Base-by-base conservation (phyloP, 2,113 vertebrate species). In the Nyctibius bracteatus region DNA sequence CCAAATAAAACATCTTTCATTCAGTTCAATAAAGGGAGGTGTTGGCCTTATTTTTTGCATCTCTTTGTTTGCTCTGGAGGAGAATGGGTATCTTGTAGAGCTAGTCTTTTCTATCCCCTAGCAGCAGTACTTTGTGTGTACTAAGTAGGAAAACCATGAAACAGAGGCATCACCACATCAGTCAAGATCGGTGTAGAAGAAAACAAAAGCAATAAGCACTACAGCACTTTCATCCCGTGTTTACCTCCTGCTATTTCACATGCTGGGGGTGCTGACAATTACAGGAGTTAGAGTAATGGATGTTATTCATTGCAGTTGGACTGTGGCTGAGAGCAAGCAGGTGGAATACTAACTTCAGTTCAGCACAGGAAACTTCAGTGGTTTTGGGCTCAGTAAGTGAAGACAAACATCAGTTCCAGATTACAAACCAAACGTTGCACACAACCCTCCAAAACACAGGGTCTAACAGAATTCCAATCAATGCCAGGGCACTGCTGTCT, bases 391-490 rank as follows among this genome's bases (percentile, higher is more conserved):
- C 16, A 20, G 19, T 47, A 65, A 6, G 6, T 43, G 43, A 94
- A 61, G 51, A 51, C 21, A 92, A 79, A 41, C 1, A 4, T 20
- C 0, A 0, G 15, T 63, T 92, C 11, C 44, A 68, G 31, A 61
- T 70, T 86, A 68, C 81, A 92, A 85, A 65, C 8, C 2, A 41
- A 46, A 39, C 6, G 9, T 84, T 3, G 0, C 37, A 39, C 27
- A 37, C 7, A 55, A 3, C 13, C 24, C 14, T 74, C 11, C 30
- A 23, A 71, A 90, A 54, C 10, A 41, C 0, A 0, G 10, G 0
- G 1, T 62, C 51, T 52, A 49, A 25, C 14, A 51, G 20, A 87
- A 86, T 71, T 82, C 28, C 12, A 28, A 1, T 35, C 16, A 28
- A 43, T 58, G 37, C 10, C 13, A 59, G 16, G 19, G 6, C 25